These are phyloP conservation scores for Tokudaia tokunoshimensis DNA, from an alignment of 2,797 vertebrate species.

Conservation along the genomic window DNA sequence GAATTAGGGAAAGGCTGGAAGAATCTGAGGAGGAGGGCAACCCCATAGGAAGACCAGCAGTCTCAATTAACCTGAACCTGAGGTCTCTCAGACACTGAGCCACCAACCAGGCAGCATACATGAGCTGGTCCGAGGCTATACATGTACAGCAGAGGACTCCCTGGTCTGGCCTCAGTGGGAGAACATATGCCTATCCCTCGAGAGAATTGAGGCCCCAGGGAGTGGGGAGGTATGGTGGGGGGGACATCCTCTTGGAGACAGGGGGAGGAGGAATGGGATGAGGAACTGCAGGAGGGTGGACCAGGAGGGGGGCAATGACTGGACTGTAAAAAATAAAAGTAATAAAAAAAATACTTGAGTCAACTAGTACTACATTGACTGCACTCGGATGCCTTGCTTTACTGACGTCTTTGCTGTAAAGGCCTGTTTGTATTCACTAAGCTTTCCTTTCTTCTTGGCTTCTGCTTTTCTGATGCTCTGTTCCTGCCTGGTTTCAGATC, in stretches of 20 bases:
- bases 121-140: background rate
- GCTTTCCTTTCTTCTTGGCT: background rate
- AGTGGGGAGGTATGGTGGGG: background rate
- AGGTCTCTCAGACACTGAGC: background rate
- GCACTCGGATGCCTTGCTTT: background rate
- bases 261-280: background rate
- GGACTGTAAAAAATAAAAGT: background rate
- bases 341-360: constrained; percentile 14
- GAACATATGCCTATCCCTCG: background rate
- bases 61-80: background rate
- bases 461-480: background rate
- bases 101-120: background rate
- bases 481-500: background rate
- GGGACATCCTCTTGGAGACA: background rate
- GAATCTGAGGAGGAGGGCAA: background rate
- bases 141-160: background rate
- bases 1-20: background rate
- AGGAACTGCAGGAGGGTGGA: background rate
- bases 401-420: background rate
- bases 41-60: background rate
- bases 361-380: background rate
- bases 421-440: background rate
- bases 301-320: background rate
- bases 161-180: background rate
- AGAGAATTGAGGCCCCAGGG: background rate